phyloP scores from a whole-genome alignment of 2,113 vertebrate genomes.

The Melanocharis versteri region DNA sequence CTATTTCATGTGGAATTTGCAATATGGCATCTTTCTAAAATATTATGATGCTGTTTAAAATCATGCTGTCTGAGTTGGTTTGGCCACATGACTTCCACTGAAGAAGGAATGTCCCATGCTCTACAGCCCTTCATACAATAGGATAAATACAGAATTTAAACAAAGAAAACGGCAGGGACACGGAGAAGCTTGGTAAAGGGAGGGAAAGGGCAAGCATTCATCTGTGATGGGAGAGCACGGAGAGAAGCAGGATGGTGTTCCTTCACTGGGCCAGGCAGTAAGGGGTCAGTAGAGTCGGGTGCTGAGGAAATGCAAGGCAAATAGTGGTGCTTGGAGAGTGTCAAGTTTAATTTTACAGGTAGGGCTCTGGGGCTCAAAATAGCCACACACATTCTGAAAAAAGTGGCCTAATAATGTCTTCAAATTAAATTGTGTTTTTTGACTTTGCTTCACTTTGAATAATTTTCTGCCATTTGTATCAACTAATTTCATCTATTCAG shows the following conservation, averaged over 20 bases:
- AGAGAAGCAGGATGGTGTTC: background rate
- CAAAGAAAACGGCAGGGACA: rapidly evolving
- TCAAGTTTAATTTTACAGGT: background rate
- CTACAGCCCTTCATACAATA: background rate
- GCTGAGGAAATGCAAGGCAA: background rate
- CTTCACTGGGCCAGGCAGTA: background rate
- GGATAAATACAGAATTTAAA: background rate
- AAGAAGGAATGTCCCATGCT: background rate
- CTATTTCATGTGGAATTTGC: background rate
- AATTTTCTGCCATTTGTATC: background rate
- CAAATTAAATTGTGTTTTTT: background rate
- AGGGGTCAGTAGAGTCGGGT: background rate
- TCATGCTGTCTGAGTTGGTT: background rate
- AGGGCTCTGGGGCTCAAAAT: background rate
- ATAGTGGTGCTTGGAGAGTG: background rate
- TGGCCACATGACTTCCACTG: background rate
- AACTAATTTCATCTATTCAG: background rate
- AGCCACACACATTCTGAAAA: background rate
- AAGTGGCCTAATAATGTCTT: background rate
- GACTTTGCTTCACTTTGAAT: background rate
- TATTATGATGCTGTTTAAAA: background rate
- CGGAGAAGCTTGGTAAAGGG: background rate
- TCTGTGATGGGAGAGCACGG: background rate
- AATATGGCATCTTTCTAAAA: background rate
- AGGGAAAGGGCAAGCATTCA: background rate